Conservation (phyloP, 2,113 vertebrate genomes). For the Eretmochelys imbricata region DNA sequence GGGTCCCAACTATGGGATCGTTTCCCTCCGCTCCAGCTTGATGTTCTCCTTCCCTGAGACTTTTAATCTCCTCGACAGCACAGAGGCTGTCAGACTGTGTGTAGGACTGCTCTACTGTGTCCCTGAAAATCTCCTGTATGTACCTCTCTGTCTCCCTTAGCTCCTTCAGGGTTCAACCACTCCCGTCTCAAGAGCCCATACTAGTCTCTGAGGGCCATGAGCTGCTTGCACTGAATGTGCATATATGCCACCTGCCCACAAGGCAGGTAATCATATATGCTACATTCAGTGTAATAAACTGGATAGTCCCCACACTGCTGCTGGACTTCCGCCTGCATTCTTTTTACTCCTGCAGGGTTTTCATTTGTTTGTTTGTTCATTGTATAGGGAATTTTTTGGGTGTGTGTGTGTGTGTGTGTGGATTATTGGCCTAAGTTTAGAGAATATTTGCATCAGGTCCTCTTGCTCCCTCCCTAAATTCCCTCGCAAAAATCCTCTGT, state of each 20-base stretch:
- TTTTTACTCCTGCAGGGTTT: neutral
- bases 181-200: neutral
- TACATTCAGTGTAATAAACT: neutral
- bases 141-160: neutral
- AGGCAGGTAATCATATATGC: neutral
- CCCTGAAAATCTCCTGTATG: neutral
- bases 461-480: neutral
- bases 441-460: too few species aligned
- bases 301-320: neutral
- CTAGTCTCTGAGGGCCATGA: neutral
- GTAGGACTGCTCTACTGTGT: neutral
- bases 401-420: too few species aligned
- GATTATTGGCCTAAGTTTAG: too few species aligned
- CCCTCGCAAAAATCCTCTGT: neutral
- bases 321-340: too few species aligned
- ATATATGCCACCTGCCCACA: neutral
- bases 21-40: too few species aligned
- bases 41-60: neutral
- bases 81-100: neutral
- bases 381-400: too few species aligned
- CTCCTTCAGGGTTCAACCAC: neutral
- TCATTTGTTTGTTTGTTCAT: neutral
- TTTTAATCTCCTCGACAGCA: neutral
- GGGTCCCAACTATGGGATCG: too few species aligned
- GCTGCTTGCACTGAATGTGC: neutral